Conservation (phyloP, 2,888 invertebrate species). For the Nomada ruficornis region DNA sequence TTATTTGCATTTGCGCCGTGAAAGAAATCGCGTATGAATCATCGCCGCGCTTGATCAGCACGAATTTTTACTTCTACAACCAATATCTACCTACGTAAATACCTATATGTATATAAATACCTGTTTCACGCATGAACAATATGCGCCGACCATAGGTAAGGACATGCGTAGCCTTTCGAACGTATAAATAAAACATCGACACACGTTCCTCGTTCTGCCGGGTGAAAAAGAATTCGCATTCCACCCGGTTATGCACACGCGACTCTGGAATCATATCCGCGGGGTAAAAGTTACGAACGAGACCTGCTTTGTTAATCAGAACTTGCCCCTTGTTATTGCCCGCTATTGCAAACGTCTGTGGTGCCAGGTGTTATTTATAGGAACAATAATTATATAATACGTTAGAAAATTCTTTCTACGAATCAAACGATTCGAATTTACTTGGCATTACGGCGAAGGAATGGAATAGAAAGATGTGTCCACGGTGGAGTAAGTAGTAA, state of each 20-base stretch:
- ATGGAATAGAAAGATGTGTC: no score
- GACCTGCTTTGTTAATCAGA: constrained; percentile 20
- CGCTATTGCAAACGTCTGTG: not conserved
- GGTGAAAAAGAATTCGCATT: constrained; percentile 54
- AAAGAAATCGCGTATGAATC: constrained; percentile 45
- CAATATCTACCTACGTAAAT: constrained; percentile 29
- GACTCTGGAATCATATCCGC: constrained; percentile 32
- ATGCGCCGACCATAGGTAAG: constrained; percentile 25
- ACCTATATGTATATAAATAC: not conserved
- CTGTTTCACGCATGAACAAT: constrained; percentile 58
- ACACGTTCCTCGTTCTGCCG: constrained; percentile 36
- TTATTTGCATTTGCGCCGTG: not conserved
- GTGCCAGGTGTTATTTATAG: not conserved
- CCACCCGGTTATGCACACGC: constrained; percentile 38
- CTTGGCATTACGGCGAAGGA: no score
- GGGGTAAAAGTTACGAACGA: constrained; percentile 31
- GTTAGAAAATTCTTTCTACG: no score
- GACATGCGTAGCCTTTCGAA: constrained; percentile 46
- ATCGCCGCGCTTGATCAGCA: constrained; percentile 49
- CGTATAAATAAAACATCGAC: constrained; percentile 62
- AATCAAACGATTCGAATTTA: no score
- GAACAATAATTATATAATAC: not conserved
- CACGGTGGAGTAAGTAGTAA: no score
- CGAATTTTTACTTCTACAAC: constrained; percentile 32
- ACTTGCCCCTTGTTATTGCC: constrained; percentile 10